Evolutionary conservation across 2,797 vertebrate species (phyloP), one percentile per base, ranked within the genome.

Genomic region (Chaetophractus vellerosus): DNA sequence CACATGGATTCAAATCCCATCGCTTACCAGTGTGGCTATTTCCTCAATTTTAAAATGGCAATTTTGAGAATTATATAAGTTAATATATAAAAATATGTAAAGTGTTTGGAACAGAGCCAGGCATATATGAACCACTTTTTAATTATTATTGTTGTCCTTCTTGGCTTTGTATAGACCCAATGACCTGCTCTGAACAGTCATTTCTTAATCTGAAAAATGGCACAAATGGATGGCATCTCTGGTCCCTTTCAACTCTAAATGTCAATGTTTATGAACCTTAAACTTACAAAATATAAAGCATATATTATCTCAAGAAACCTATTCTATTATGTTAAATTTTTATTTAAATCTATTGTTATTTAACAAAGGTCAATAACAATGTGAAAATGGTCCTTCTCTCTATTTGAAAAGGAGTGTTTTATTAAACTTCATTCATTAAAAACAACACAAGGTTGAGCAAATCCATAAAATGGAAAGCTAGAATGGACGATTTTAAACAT

Each of bases 391-490:
- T 48, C 38, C 10, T 9, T 69, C n/a, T 90, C n/a, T 38, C 6
- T 63, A 21, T 48, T 23, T 75, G 52, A 82, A 91, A 64, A 61
- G 36, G 28, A 80, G 38, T 41, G 12, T 82, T 81, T 61, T 75
- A 87, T 87, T 81, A 55, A 74, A 90, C 92, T 71, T 9, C 55
- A 38, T 18, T 87, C 23, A 66, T 38, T 90, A 31, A 64, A 71
- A 33, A 80, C 66, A 14, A 50, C 21, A 55, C 52, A 48, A 63
- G 69, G 36, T 28, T 82, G 38, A 85, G 66, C 6, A 94, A 86
- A 66, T 72, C 11, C 76, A 10, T 76, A 72, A 68, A 85, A 72
- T 79, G 61, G 84, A 91, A 82, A 80, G 36, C 59, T 79, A 88
- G 36, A 88, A 83, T 83, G 19, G 36, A 89, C 66, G 4, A 24